These are phyloP conservation scores for Rhopilema esculentum DNA, from an alignment of 30 jellyfish, hydroid and myxozoan genomes.

Conservation along the genomic window DNA sequence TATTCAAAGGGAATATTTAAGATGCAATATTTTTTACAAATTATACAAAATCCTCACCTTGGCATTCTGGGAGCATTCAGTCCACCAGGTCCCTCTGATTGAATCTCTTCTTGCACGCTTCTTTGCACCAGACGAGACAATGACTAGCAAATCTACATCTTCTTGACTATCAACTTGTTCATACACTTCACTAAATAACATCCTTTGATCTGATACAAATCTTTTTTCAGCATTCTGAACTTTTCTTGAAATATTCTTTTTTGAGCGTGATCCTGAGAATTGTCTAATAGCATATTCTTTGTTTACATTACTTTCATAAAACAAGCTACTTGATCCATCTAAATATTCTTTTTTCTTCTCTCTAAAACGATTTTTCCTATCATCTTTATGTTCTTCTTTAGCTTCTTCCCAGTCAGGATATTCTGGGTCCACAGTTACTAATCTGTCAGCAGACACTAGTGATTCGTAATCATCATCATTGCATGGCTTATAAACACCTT, in stretches of 20 bases:
- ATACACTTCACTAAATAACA: conserved; percentile 55
- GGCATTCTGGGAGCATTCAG: conserved; percentile 39
- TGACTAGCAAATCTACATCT: conserved; percentile 59
- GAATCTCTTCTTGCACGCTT: conserved; percentile 77
- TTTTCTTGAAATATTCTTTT: conserved; percentile 17
- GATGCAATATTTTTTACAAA: too few relatives aligned
- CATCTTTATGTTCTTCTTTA: neutral
- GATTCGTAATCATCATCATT: conserved; percentile 23
- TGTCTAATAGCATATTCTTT: conserved; percentile 18
- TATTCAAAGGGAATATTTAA: too few relatives aligned
- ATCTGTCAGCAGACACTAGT: neutral
- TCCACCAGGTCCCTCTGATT: conserved; percentile 70
- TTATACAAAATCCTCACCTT: conserved; percentile 15
- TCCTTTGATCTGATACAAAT: conserved; percentile 63
- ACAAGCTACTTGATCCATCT: neutral
- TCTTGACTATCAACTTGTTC: conserved; percentile 56
- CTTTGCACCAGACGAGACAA: conserved; percentile 59
- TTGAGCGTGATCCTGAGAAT: conserved; percentile 27
- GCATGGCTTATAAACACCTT: conserved; percentile 49
- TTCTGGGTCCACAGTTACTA: neutral
- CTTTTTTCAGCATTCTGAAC: conserved; percentile 49
- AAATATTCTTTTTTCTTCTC: neutral
- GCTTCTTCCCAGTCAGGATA: neutral
- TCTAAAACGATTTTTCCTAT: neutral
- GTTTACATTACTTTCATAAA: conserved; percentile 3